Conservation (phyloP, 2,797 vertebrate genomes). For the Crocidura indochinensis region DNA sequence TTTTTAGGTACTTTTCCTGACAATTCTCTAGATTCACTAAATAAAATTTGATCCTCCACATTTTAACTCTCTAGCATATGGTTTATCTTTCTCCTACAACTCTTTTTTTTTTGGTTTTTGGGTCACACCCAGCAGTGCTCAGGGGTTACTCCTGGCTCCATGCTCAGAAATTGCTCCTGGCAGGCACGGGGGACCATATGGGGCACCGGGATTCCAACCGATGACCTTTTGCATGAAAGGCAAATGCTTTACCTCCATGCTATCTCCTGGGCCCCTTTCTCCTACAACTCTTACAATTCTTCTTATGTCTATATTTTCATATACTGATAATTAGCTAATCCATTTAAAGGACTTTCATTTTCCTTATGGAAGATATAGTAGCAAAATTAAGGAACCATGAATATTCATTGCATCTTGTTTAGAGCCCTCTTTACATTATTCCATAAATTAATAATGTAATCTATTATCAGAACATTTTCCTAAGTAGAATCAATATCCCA, state of each 20-base stretch:
- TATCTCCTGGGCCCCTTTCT: too few species aligned
- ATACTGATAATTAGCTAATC: constrained; percentile 4
- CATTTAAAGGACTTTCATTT: constrained; percentile 44
- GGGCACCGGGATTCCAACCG: too few species aligned
- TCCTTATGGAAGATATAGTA: neutral
- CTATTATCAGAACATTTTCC: constrained; percentile 44
- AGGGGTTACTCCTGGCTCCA: too few species aligned
- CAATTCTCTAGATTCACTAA: constrained; percentile 7
- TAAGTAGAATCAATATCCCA: constrained; percentile 60
- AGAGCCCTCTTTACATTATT: constrained; percentile 11
- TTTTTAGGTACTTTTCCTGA: constrained; percentile 8
- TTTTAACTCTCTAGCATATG: constrained; percentile 21
- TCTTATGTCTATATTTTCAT: neutral
- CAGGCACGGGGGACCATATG: too few species aligned
- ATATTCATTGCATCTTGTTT: neutral
- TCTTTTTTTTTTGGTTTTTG: too few species aligned
- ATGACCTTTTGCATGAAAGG: too few species aligned
- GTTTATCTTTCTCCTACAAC: neutral
- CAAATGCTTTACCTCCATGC: too few species aligned
- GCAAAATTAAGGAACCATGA: neutral
- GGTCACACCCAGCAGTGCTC: too few species aligned
- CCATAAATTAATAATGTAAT: constrained; percentile 22
- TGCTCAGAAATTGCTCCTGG: too few species aligned
- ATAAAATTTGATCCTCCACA: neutral
- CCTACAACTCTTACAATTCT: neutral